A percentile compares a stretch with the other conserved stretches of the same genome.
Conservation (phyloP, 2,113 vertebrate species). For the human region GRCh38 chr2:23564501-23565000, state of each 20-base stretch:
- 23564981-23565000: neutral
- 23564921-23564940: neutral
- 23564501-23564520: fast-evolving
- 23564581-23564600: neutral
- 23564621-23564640: neutral
- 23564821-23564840: neutral
- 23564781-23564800: neutral
- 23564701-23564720: neutral
- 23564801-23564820: neutral
- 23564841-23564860: neutral
- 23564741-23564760: neutral
- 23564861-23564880: neutral
- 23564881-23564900: too few species aligned
- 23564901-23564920: neutral
- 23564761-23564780: neutral
- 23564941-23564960: neutral
- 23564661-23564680: fast-evolving
- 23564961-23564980: neutral
- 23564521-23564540: neutral
- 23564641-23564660: neutral
- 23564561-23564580: neutral
- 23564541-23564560: neutral
- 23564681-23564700: neutral
- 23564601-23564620: fast-evolving
- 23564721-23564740: neutral